Percentiles rank a stretch among this genome's conserved stretches.
These are phyloP conservation scores for Idaea dimidiata DNA, from an alignment of 2,888 invertebrate genomes.

Conservation along the genomic window DNA sequence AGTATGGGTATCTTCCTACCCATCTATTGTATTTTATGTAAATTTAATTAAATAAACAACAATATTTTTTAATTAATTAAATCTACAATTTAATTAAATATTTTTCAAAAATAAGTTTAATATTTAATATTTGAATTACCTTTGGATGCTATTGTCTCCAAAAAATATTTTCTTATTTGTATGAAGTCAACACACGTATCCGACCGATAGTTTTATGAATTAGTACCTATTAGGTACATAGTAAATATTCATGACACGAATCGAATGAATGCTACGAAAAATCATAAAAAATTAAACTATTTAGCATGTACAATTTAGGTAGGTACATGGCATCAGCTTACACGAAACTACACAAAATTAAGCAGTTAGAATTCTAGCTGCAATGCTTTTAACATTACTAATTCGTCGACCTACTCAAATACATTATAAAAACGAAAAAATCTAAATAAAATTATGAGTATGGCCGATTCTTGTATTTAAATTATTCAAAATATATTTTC, in stretches of 20 bases:
- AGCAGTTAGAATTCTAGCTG: background rate
- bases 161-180: background rate
- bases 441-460: no score
- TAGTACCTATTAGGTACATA: background rate
- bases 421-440: background rate
- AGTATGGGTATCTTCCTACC: no score
- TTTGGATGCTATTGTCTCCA: background rate
- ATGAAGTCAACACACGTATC: background rate
- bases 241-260: slow-evolving; percentile 5
- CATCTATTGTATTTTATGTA: no score
- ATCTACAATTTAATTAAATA: no score
- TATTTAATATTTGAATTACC: background rate
- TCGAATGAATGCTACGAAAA: slow-evolving; percentile 15
- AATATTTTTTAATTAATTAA: no score
- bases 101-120: no score
- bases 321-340: slow-evolving; percentile 17
- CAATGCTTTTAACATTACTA: background rate
- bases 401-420: background rate
- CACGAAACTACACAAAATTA: slow-evolving; percentile 5
- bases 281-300: background rate
- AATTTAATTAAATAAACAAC: no score
- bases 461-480: no score
- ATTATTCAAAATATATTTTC: no score
- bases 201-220: background rate
- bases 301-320: slow-evolving; percentile 6